Percentiles rank a stretch among this genome's conserved stretches.
These are phyloP conservation scores for Psilanteris sp. DNA, from an alignment of 1,140 invertebrate species.

Conservation along the genomic window DNA sequence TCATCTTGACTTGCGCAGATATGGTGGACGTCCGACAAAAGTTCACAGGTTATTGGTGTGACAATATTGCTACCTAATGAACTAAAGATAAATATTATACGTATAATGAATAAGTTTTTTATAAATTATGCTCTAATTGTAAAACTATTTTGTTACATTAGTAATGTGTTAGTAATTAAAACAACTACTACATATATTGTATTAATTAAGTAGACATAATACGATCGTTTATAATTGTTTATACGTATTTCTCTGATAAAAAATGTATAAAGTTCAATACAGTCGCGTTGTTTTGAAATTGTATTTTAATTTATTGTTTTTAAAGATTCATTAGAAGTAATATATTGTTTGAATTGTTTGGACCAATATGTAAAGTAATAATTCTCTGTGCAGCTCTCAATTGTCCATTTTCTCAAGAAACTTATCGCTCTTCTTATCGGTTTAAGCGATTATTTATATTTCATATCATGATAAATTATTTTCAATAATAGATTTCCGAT, in stretches of 20 bases:
- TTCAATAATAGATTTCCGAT: constrained; percentile 42
- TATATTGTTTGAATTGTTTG: not conserved
- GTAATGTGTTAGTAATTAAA: too few relatives aligned
- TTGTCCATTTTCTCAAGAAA: constrained; percentile 47
- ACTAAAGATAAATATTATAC: constrained; percentile 51
- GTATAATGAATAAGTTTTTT: too few relatives aligned
- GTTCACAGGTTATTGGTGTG: constrained; percentile 82
- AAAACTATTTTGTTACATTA: too few relatives aligned
- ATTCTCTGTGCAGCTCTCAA: constrained; percentile 21
- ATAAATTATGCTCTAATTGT: too few relatives aligned
- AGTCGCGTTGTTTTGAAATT: too few relatives aligned
- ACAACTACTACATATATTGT: too few relatives aligned
- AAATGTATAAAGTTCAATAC: too few relatives aligned
- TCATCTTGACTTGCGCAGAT: constrained; percentile 75
- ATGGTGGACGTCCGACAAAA: constrained; percentile 83
- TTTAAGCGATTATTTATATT: constrained; percentile 58
- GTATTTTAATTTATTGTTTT: too few relatives aligned
- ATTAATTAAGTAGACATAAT: too few relatives aligned
- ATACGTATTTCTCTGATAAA: too few relatives aligned
- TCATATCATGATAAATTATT: constrained; percentile 53
- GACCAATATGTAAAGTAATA: not conserved
- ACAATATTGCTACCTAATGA: constrained; percentile 79
- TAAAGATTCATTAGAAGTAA: too few relatives aligned
- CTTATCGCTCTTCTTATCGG: constrained; percentile 48
- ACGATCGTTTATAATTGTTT: too few relatives aligned